Evolutionary conservation across 2,888 invertebrate species (phyloP).

Genomic region (Acronicta leporina): DNA sequence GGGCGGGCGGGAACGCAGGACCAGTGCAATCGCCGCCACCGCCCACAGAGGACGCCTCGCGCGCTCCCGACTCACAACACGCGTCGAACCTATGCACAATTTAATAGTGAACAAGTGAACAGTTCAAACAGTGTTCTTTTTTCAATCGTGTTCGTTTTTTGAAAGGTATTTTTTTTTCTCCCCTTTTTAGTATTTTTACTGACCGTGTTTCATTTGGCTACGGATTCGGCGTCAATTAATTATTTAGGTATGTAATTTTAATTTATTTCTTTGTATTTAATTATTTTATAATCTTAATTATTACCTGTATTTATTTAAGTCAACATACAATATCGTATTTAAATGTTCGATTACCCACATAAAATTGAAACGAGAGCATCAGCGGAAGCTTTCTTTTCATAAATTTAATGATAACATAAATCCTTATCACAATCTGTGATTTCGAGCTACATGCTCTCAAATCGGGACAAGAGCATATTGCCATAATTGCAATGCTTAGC

Average conservation of each 20-base stretch:
- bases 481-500: too few species aligned
- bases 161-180: conserved; percentile 12
- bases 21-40: conserved; percentile 80
- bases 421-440: too few species aligned
- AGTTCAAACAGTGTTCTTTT: conserved; percentile 52
- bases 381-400: conserved; percentile 16
- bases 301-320: background rate
- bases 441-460: too few species aligned
- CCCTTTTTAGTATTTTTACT: conserved; percentile 15
- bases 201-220: conserved; percentile 29
- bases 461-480: too few species aligned
- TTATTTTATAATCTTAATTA: background rate
- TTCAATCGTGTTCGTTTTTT: conserved; percentile 37
- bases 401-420: background rate
- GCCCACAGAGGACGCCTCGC: conserved; percentile 71
- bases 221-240: conserved; percentile 22
- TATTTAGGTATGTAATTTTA: conserved; percentile 49
- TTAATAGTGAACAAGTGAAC: conserved; percentile 67
- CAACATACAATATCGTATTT: background rate
- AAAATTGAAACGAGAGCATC: conserved; percentile 12
- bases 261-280: conserved; percentile 7
- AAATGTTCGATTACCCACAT: conserved; percentile 8
- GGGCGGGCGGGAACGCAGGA: conserved; percentile 73
- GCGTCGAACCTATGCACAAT: conserved; percentile 59
- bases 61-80: conserved; percentile 58